Conservation (phyloP, 2,888 invertebrate species). For the Metallyticus violacea region DNA sequence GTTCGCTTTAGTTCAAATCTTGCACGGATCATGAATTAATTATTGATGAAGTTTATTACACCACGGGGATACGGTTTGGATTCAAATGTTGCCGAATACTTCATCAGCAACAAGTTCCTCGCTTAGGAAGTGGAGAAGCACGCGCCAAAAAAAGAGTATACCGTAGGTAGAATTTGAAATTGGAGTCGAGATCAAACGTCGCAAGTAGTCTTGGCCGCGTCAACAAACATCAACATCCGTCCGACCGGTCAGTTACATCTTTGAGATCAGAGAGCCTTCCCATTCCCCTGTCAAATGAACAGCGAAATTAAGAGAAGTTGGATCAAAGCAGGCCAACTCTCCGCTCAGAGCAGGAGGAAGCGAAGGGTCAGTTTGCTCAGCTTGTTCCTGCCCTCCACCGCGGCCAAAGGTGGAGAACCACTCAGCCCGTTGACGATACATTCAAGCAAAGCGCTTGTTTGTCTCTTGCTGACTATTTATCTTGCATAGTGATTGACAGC, state of each 20-base stretch:
- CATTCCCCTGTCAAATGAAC: background rate
- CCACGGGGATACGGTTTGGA: background rate
- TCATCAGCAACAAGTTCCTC: background rate
- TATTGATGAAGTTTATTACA: background rate
- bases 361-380: background rate
- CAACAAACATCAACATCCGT: background rate
- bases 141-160: background rate
- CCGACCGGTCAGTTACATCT: background rate
- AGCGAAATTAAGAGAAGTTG: background rate
- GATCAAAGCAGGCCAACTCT: background rate
- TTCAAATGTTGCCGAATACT: background rate
- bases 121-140: too few relatives aligned
- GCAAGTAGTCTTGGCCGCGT: background rate
- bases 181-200: background rate
- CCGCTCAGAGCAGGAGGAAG: background rate
- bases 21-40: background rate
- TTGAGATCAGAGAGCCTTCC: background rate
- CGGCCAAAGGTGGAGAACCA: background rate
- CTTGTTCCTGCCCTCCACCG: background rate
- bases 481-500: background rate
- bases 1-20: background rate
- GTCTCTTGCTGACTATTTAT: background rate
- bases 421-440: background rate
- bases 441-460: background rate
- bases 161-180: background rate